A percentile compares a stretch with the other conserved stretches of the same genome.
Evolutionary conservation across 2,113 vertebrate species (phyloP).

Genomic region (Colaptes auratus): DNA sequence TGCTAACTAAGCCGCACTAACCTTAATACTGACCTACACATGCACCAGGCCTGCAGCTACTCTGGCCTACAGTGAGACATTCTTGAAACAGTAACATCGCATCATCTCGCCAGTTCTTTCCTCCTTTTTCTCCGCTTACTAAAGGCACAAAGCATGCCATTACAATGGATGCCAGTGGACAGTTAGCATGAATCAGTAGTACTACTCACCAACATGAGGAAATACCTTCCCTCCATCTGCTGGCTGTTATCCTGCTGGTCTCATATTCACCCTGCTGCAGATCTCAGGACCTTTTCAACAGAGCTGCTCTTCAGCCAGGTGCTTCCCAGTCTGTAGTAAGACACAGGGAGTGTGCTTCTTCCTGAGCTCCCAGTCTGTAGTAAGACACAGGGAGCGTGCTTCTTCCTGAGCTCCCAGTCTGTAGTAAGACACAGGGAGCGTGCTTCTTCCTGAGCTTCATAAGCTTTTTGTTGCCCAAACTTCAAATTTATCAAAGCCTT

Average conservation of each 20-base stretch:
- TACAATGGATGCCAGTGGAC: background rate
- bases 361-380: no score
- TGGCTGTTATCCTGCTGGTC: background rate
- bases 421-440: background rate
- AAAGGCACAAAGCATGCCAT: background rate
- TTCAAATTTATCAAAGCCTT: background rate
- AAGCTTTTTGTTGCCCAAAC: background rate
- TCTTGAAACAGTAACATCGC: background rate
- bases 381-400: no score
- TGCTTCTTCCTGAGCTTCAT: background rate
- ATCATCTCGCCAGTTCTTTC: background rate
- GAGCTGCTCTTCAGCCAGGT: background rate
- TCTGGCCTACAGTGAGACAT: background rate
- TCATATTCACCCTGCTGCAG: background rate
- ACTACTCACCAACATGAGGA: background rate
- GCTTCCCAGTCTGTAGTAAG: background rate
- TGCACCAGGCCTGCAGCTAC: background rate
- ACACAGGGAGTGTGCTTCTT: no score
- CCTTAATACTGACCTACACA: fast-evolving
- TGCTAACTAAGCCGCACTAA: background rate
- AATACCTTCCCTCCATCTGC: background rate
- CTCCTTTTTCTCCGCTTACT: background rate
- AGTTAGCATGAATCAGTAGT: background rate
- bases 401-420: no score
- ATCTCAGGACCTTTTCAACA: background rate